These are phyloP conservation scores for Pampus argenteus DNA, from an alignment of 2,797 vertebrate species.

Conservation along the genomic window DNA sequence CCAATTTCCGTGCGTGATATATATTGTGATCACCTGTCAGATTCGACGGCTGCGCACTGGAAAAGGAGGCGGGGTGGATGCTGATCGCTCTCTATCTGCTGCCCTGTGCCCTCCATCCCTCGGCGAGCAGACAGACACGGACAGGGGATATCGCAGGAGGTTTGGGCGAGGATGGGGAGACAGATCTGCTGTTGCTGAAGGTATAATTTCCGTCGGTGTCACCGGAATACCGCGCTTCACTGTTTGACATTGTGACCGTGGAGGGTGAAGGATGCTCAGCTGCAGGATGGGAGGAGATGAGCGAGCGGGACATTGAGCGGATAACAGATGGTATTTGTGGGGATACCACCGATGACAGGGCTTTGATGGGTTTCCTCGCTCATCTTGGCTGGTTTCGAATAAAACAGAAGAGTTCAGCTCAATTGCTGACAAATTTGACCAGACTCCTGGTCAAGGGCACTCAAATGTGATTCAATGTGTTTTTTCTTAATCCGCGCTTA, in stretches of 20 bases:
- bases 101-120: slow-evolving; percentile 85
- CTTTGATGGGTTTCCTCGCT: slow-evolving; percentile 75
- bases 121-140: slow-evolving; percentile 66
- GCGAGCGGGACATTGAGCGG: slow-evolving; percentile 40
- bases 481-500: slow-evolving; percentile 74
- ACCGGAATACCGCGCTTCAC: slow-evolving; percentile 27
- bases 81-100: slow-evolving; percentile 74
- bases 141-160: slow-evolving; percentile 57
- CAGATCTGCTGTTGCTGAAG: slow-evolving; percentile 62
- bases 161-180: slow-evolving; percentile 70
- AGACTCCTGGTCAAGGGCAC: slow-evolving; percentile 89
- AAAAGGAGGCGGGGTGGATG: slow-evolving; percentile 77
- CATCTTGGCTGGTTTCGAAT: slow-evolving; percentile 82
- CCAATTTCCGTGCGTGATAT: slow-evolving; percentile 81
- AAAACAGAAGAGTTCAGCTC: slow-evolving; percentile 65
- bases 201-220: slow-evolving; percentile 58
- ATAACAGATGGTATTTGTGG: slow-evolving; percentile 64
- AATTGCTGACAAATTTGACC: slow-evolving; percentile 81
- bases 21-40: slow-evolving; percentile 84
- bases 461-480: slow-evolving; percentile 78
- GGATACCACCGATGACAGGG: slow-evolving; percentile 77
- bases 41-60: slow-evolving; percentile 86
- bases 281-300: slow-evolving; percentile 84
- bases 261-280: slow-evolving; percentile 93
- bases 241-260: slow-evolving; percentile 82